Base-by-base conservation (phyloP, 1,140 invertebrate genomes). In the Heterodera schachtii region DNA sequence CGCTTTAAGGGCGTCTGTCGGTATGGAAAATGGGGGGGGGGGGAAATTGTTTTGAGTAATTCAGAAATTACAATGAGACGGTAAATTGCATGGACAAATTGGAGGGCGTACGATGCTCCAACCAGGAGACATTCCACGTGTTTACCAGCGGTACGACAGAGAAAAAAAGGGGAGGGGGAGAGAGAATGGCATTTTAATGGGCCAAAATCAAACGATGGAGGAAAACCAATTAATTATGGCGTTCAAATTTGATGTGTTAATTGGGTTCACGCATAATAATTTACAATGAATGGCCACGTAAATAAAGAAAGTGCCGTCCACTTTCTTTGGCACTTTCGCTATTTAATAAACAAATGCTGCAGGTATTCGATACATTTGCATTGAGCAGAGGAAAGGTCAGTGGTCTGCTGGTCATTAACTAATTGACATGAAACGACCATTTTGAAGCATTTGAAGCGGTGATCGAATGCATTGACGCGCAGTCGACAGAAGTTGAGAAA, bases 391-490 rank as follows among this genome's bases (percentile, higher is more conserved):
- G 41, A 82, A 82, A 46, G 69, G 69, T 71, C 31, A 71, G 6
- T 52, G 6, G 49, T 52, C 49, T 11, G 49, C 11, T 71, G 4
- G 19, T 19, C 13, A 19, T 5, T 11, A 71, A 71, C 21, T 3
- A 71, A 71, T 6, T 71, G 3, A 70, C 5, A 43, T 31, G 11
- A 70, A 9, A 71, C 31, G 41, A 71, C 69, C 5, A 8, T 43
- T 46, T 71, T 69, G 6, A 41, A 82, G 81, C 81, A 0, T 82
- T 82, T 82, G 81, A 82, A 11, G 52, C 78, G 13, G 81, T 82
- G 57, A 82, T 82, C 44, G 81, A 82, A 67, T 82, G 81, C 43
- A 80, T 82, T 16, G 81, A 82, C 41, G 78, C 81, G 7, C 79
- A 81, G n/a, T 43, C 66, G 44, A 47, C 60, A 21, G 46, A 78